Evolutionary conservation across 1,140 invertebrate species (phyloP), one percentile per base, ranked within the genome.

Genomic region (Sweltsa coloradensis): DNA sequence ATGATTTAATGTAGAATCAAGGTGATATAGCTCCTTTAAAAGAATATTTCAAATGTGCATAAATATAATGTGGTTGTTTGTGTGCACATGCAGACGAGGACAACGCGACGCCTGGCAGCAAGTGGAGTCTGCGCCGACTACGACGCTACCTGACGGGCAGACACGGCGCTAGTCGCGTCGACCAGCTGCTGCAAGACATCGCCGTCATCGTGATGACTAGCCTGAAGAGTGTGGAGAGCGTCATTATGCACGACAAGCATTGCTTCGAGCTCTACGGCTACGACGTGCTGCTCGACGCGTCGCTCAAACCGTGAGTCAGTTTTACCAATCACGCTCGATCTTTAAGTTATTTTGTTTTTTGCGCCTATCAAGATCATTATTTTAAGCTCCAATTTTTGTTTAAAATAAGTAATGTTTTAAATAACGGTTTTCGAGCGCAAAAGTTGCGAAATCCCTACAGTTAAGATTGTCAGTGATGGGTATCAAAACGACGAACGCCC

Each of bases 201-300:
- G 64, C 73, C 31, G 70, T 69, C 49, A 58, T 71, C 23, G 68
- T 75, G 46, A 68, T 77, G 47, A 72, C 72, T 41, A 75, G 72
- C 23, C 54, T 77, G 13, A 65, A 72, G 50, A 67, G 70, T 24
- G 74, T 72, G 4, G 63, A 72, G 23, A 61, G 57, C 14, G 52
- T 62, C 3, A 67, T 72, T 34, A 60, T 64, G 48, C 63, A 65
- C n/a, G 57, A 64, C 11, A 56, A 61, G 27, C 68, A 74, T 41
- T 78, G 75, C 34, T 76, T 73, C 57, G 79, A 81, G 58, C 57
- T 82, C 4, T 82, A 78, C 60, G 79, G 79, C 9, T 79, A 79
- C 62, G 78, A 81, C 54, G 69, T 81, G 42, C 57, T 81, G 3
- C 61, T 81, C 16, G 76, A 79, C 58, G 67, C 67, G n/a, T 60